Conservation (phyloP, 2,888 invertebrate species). For the Drepanosiphum platanoidis region DNA sequence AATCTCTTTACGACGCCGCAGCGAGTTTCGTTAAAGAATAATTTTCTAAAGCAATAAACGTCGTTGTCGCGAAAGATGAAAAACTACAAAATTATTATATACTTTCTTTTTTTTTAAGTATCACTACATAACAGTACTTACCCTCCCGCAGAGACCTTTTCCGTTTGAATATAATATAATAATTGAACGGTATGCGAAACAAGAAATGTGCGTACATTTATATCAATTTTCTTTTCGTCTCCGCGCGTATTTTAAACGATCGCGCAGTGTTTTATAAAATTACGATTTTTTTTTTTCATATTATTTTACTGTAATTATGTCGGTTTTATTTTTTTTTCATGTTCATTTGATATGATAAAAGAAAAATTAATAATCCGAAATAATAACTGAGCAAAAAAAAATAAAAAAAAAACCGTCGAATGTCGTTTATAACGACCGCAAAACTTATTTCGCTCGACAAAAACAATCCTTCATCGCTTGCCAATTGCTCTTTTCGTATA, state of each 20-base stretch:
- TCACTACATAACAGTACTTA: no score
- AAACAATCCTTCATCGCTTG: constrained; percentile 12
- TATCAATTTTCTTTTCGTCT: neutral
- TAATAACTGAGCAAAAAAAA: no score
- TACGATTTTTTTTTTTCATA: neutral
- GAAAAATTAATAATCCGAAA: neutral
- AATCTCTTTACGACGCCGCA: neutral
- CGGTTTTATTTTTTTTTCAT: no score
- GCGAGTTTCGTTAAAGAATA: neutral
- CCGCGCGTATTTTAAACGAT: neutral
- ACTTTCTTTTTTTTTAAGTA: no score
- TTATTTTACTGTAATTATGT: neutral
- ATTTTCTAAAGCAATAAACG: neutral
- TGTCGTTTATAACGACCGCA: neutral
- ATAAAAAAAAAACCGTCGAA: neutral
- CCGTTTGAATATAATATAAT: no score
- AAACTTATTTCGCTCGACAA: neutral
- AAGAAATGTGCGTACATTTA: no score
- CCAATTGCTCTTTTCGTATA: constrained; percentile 20
- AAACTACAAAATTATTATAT: neutral
- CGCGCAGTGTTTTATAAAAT: neutral
- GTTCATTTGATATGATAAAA: neutral
- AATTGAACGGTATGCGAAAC: neutral
- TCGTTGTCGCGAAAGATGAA: neutral
- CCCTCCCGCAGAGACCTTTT: constrained; percentile 1